Base-by-base conservation (phyloP, 53 echinoderm and acorn worm genomes). In the Hippasteria phrygiana region DNA sequence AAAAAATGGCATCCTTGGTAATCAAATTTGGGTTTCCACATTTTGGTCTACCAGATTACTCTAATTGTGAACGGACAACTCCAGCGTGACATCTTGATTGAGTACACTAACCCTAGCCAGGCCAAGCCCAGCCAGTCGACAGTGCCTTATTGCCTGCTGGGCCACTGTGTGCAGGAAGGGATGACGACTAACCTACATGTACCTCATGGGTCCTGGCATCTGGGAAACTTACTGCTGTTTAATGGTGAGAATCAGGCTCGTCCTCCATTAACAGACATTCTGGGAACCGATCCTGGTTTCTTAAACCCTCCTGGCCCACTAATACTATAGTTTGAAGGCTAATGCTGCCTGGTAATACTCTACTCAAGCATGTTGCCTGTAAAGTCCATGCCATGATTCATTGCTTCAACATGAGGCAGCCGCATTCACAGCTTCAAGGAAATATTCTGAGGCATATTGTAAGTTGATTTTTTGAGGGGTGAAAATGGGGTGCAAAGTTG, bases 41-140 rank as follows among this genome's bases (percentile, higher is more conserved):
- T 48, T 67, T 75, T 40, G 35, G 14, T 27, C 31, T 40, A 4
- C 3, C 87, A 97, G 97, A 87, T 95, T 51, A 55, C 89, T 6
- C 22, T 97, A 67, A 84, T 81, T n/a, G 88, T 92, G 14, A 95
- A 97, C 79, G 95, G 97, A 20, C 92, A 94, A 28, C 64, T 72
- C 1, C 89, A 90, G 12, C 80, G 82, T 33, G 91, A 93, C 16
- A 64, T 94, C 33, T 32, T 94, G 36, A 18, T 93, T 4, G 96
- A 96, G 38, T 92, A 94, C 88, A 43, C 64, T 20, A 39, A 36
- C 29, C 50, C 36, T 20, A 36, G 34, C 46, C 85, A 34, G 29
- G 29, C 88, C 90, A 89, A 90, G 72, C 5, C 80, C 5, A 12
- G 54, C 55, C 56, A 72, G 37, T 71, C 91, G 18, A 69, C 46